Base-by-base conservation (phyloP, 2,888 invertebrate species). In the Cremastinae sp. region DNA sequence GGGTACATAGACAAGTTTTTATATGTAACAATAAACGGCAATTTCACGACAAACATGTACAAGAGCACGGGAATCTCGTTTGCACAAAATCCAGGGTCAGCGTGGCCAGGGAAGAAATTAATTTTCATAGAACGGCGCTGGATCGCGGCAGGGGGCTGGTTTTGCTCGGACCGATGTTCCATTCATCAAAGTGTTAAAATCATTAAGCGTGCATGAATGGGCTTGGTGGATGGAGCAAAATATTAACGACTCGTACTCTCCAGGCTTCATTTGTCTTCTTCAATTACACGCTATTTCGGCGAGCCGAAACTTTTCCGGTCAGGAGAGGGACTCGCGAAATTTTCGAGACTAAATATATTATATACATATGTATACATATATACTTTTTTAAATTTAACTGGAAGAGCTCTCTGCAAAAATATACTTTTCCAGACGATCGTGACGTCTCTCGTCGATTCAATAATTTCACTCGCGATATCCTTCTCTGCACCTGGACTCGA, bases 361-460 rank as follows among this genome's bases (percentile, higher is more conserved):
- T 65, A 65, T 41, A 58, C 64, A 72, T 71, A 47, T 61, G 18
- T 35, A 49, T 71, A n/a, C n/a, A n/a, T n/a, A n/a, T n/a, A n/a
- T 55, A 70, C 28, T 16, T 22, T 45, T 51, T 59, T 53, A 45
- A 14, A 61, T 22, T 39, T 9, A n/a, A 5, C 22, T 49, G 1
- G 16, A 14, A 9, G 3, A 20, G 20, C 1, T 2, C 10, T 39
- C 39, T 20, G 37, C 16, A 12, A n/a, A 14, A 7, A 10, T 18
- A 9, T 5, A 20, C 41, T 18, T 18, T 9, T n/a, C n/a, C 39
- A 9, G 41, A 28, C 49, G 61, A 20, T 55, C 43, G 62, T 66
- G 59, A 74, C 61, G 75, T 78, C 16, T 47, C 75, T 78, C 80
- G 80, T 81, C 84, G 84, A 86, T 86, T 85, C 80, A 86, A 86